A percentile compares a stretch with the other conserved stretches of the same genome.
Evolutionary conservation across 2,888 invertebrate genomes (phyloP).

Genomic region (Zygogramma bicolorata): DNA sequence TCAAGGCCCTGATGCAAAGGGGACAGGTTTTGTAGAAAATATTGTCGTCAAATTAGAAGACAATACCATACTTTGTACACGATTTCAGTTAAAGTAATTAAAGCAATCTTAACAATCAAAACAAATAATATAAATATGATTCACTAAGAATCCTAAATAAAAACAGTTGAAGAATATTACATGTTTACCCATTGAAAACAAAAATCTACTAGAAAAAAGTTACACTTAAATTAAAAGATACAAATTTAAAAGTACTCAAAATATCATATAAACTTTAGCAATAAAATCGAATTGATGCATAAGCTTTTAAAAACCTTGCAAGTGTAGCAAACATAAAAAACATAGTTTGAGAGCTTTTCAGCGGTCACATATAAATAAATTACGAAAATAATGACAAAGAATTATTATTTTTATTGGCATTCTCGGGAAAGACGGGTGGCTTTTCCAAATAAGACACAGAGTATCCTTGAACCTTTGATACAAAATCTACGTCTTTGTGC

Average conservation of each 20-base stretch:
- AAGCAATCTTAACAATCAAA: constrained; percentile 52
- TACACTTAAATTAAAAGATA: constrained; percentile 57
- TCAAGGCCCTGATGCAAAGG: neutral
- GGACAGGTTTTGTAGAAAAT: constrained; percentile 12
- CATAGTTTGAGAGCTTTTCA: constrained; percentile 20
- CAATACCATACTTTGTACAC: constrained; percentile 40
- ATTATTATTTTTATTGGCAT: constrained; percentile 45
- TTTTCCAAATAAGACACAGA: constrained; percentile 29
- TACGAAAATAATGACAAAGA: constrained; percentile 36
- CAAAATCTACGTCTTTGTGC: neutral
- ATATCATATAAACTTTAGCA: constrained; percentile 38
- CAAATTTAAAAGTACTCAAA: constrained; percentile 54
- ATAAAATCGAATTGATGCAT: constrained; percentile 30
- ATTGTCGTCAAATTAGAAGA: constrained; percentile 31
- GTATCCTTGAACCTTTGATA: neutral
- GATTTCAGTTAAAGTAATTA: constrained; percentile 42
- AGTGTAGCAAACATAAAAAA: constrained; percentile 12
- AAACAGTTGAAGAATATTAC: constrained; percentile 62
- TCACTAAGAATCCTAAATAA: constrained; percentile 61
- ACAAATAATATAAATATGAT: constrained; percentile 65
- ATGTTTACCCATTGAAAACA: constrained; percentile 59
- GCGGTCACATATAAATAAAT: constrained; percentile 39
- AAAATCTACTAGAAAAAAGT: constrained; percentile 61
- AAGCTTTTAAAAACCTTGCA: constrained; percentile 36
- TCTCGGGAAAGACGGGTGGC: constrained; percentile 46